Base-by-base conservation (phyloP, 2,797 vertebrate genomes). In the Salarias fasciatus region DNA sequence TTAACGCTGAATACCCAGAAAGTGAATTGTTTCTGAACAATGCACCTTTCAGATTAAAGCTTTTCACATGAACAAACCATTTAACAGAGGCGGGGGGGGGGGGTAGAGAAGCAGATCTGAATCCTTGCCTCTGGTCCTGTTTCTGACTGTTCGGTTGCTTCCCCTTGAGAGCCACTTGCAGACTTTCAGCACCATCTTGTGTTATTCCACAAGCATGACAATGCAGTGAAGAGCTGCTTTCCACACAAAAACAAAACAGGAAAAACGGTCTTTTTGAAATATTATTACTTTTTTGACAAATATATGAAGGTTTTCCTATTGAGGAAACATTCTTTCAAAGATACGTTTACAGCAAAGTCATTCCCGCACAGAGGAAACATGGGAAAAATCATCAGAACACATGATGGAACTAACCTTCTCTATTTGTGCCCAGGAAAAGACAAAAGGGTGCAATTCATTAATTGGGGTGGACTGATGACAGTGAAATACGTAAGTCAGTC, bases 201-300 rank as follows among this genome's bases (percentile, higher is more conserved):
- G 93, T 55, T 48, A 6, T 5, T 12, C 33, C 12, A 6, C 0
- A 45, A 44, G 40, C 1, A 6, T 8, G 2, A 15, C 60, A 24
- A 24, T 24, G 18, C 24, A 24, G 18, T 24, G 18, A 24, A 24
- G 18, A 2, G 18, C 18, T 24, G 18, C 18, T 18, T 24, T 18
- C 18, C 24, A 24, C 18, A 24, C 18, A 24, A 3, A 43, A 13
- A 45, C 50, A 57, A 46, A 13, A 35, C 14, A 64, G 7, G 1
- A 15, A 35, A 55, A 51, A 43, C 38, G 59, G n/a, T 85, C 40
- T 87, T 92, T 92, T 90, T 86, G 83, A 78, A 86, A 62, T 55
- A 69, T 91, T 93, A 92, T 92, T 92, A 81, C 75, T 92, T 94
- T 93, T 93, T 91, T 92, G 90, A 93, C 92, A 94, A 92, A 94